phyloP scores from a whole-genome alignment of 1,140 invertebrate genomes.

The Trichoplusia ni region DNA sequence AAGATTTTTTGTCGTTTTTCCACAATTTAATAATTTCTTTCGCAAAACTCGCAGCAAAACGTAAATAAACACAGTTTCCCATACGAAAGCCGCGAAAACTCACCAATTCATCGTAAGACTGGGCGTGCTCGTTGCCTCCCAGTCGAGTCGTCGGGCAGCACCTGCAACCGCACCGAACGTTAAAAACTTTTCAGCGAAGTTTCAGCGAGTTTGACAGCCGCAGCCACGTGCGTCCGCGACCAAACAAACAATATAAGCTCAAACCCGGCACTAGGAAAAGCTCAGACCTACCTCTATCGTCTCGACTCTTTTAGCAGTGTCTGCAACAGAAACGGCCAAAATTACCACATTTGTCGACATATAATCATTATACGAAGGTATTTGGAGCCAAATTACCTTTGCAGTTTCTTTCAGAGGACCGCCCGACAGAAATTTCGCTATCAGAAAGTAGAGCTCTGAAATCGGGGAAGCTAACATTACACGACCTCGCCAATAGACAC shows the following conservation, averaged over 20 bases:
- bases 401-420: slow-evolving; percentile 92
- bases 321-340: slow-evolving; percentile 67
- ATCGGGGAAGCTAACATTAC: slow-evolving; percentile 82
- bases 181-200: slow-evolving; percentile 69
- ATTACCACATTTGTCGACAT: slow-evolving; percentile 49
- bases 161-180: slow-evolving; percentile 84
- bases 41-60: slow-evolving; percentile 47
- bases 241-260: slow-evolving; percentile 77
- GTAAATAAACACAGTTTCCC: slow-evolving; percentile 61
- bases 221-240: slow-evolving; percentile 70
- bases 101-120: slow-evolving; percentile 95
- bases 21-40: slow-evolving; percentile 53
- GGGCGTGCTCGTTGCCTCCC: slow-evolving; percentile 92
- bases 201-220: slow-evolving; percentile 74
- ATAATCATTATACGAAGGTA: slow-evolving; percentile 44
- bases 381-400: slow-evolving; percentile 85
- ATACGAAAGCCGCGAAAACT: slow-evolving; percentile 77
- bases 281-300: slow-evolving; percentile 72
- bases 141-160: slow-evolving; percentile 95
- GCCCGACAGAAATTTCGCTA: slow-evolving; percentile 93
- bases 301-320: slow-evolving; percentile 78
- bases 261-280: slow-evolving; percentile 74
- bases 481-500: slow-evolving; percentile 65
- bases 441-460: slow-evolving; percentile 97
- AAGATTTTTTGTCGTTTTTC: slow-evolving; percentile 51